Base-by-base conservation (phyloP, 2,888 invertebrate genomes). In the Volucella inanis region DNA sequence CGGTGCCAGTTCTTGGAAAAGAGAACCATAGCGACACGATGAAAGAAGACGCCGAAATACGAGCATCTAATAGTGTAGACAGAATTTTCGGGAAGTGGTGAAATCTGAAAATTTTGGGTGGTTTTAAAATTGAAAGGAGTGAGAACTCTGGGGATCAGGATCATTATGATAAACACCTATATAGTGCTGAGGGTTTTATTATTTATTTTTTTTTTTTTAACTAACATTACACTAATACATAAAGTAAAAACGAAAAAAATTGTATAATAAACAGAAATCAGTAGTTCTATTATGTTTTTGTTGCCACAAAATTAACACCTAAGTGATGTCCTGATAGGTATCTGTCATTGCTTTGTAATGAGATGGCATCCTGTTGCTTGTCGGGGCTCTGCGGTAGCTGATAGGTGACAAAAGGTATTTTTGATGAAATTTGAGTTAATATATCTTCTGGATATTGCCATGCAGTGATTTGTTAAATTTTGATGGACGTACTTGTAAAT, bases 231-330 rank as follows among this genome's bases (percentile, higher is more conserved):
- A 68, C 50, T 57, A 61, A 71, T 52, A 59, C 6, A 41, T 3
- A 8, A 39, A 55, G 3, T 11, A 39, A 41, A 15, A 14, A 22
- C 18, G 18, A 38, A 43, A 12, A 55, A 54, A 75, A 57, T 54
- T 14, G 9, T 38, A 62, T 47, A 50, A 77, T 54, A 54, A 61
- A 77, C 31, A 57, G 50, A 78, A 71, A 64, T 59, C 71, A 57
- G 64, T 41, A 50, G 57, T 68, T 79, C 38, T 65, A 72, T 79
- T 71, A 78, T 64, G 64, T 71, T 71, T 79, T 71, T 72, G 78
- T 72, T 79, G 72, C 78, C 78, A 79, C 78, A 79, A 79, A 72
- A 79, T 79, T 79, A 79, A 79, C 78, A 79, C 78, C 78, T 79
- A 72, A 79, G 78, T 79, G 78, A 79, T 72, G 71, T 61, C 72